Conservation (phyloP, 2,113 vertebrate species). For the Euleptes europaea region DNA sequence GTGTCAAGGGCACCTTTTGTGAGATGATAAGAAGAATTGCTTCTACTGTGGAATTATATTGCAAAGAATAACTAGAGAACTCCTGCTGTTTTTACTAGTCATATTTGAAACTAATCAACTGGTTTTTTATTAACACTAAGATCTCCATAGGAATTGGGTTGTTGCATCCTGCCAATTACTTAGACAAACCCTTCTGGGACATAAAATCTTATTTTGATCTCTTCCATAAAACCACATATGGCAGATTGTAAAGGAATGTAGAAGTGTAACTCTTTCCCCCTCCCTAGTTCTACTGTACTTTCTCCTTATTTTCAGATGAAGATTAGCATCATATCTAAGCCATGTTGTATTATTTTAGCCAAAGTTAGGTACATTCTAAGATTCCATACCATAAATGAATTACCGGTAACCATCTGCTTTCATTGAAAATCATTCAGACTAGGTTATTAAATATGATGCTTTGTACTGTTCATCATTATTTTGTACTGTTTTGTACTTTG, state of each 20-base stretch:
- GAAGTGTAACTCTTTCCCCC: neutral
- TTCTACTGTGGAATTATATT: neutral
- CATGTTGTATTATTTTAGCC: constrained; percentile 5
- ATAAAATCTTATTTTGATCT: constrained; percentile 34
- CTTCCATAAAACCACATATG: neutral
- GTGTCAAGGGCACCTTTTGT: constrained; percentile 29
- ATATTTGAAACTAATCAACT: constrained; percentile 4
- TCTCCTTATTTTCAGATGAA: constrained; percentile 18
- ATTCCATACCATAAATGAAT: neutral
- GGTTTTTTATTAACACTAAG: constrained; percentile 33
- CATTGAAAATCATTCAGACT: neutral
- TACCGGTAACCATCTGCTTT: constrained; percentile 2
- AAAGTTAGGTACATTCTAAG: constrained; percentile 12
- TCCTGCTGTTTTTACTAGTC: constrained; percentile 24
- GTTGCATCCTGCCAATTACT: neutral
- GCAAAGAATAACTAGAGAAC: neutral
- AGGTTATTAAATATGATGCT: neutral
- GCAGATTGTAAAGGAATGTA: neutral
- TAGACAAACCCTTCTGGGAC: constrained; percentile 12
- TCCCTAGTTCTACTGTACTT: neutral
- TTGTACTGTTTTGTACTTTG: neutral
- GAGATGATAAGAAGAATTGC: constrained; percentile 20
- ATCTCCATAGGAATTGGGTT: constrained; percentile 7
- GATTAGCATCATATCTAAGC: neutral
- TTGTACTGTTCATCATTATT: too few relatives aligned